Evolutionary conservation across 2,888 invertebrate genomes (phyloP), one percentile per base, ranked within the genome.

Genomic region (Tinea trinotella): DNA sequence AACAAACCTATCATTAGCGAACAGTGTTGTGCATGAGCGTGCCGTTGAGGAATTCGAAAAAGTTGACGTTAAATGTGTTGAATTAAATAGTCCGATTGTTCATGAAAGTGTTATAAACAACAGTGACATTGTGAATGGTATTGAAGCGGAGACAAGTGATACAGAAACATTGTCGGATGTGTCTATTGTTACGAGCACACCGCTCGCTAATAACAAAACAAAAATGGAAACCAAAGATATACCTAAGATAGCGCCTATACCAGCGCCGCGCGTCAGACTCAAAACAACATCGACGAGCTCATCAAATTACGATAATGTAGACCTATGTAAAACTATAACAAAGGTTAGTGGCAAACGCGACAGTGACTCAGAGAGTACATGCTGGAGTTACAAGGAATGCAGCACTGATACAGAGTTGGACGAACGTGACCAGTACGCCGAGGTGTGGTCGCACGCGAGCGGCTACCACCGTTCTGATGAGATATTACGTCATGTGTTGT

Each of bases 341-440:
- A 59, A 62, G 30, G 12, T 52, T 67, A 62, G 57, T 57, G 50
- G 53, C 61, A 56, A 64, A 67, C 12, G 68, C 0, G 78, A 77
- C 36, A 80, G 75, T 57, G 84, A 83, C 57, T 82, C 83, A 0
- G 80, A 70, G 54, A 85, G 82, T 66, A 83, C 83, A 22, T 79
- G 82, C 56, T 85, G 85, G 85, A 84, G 83, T 56, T 85, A 85
- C 66, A 78, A 82, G 60, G 84, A 80, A 57, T 82, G 83, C 58
- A 75, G 67, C 54, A 65, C 67, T 2, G 78, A 76, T 52, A 67
- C 68, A 7, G 75, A 73, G 12, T 58, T 60, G 36, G 56, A 55
- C 34, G 74, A 74, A 18, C 58, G 59, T 0, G 71, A 72, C 59
- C 70, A 70, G 18, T 87, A 87, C 66, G 76, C 80, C 2, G 74